Conservation (phyloP, 2,888 invertebrate genomes). For the Hartigia nigra region DNA sequence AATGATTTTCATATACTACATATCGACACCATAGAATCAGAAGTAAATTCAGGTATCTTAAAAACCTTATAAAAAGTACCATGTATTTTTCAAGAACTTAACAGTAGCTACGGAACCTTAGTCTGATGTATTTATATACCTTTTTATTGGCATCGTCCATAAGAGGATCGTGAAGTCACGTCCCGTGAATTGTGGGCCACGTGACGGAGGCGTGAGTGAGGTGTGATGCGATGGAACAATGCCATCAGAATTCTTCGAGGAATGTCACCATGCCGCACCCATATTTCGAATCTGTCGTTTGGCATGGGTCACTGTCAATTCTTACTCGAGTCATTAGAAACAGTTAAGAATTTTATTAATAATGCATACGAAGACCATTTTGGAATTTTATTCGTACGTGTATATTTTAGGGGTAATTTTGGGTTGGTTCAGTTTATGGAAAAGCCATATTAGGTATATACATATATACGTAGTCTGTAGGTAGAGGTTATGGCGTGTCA, state of each 20-base stretch:
- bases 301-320: conserved; percentile 4
- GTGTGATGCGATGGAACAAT: conserved; percentile 65
- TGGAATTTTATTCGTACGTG: neutral
- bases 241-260: conserved; percentile 64
- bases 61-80: neutral
- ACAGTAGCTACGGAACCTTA: neutral
- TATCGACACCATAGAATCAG: neutral
- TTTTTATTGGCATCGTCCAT: conserved; percentile 14
- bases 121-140: neutral
- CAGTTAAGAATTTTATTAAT: neutral
- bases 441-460: neutral
- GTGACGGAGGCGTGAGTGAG: conserved; percentile 65
- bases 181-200: conserved; percentile 64
- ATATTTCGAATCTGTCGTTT: conserved; percentile 49
- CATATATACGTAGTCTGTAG: neutral
- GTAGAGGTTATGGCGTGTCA: conserved; percentile 39
- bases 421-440: neutral
- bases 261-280: conserved; percentile 64
- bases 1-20: no score
- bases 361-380: neutral
- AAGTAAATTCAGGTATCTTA: neutral
- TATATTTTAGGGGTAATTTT: neutral
- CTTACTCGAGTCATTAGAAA: neutral
- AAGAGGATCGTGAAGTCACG: conserved; percentile 57
- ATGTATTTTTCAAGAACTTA: neutral